Evolutionary conservation across 2,113 vertebrate genomes (phyloP).

Genomic region (Onychorhynchus coronatus): DNA sequence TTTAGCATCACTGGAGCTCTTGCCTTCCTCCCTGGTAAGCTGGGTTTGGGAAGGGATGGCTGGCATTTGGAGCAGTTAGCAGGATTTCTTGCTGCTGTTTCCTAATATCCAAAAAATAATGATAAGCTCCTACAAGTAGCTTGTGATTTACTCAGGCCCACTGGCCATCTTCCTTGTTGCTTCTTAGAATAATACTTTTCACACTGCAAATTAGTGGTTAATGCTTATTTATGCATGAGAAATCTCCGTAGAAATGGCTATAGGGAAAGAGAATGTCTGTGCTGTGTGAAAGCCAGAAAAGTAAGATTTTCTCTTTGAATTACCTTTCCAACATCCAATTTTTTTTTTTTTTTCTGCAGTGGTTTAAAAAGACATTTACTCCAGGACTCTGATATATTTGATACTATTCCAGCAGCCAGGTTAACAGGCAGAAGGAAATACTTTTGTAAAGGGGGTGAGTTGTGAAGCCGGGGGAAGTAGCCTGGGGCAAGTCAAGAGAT

Average conservation of each 20-base stretch:
- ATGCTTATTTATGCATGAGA: conserved; percentile 24
- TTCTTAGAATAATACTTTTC: not conserved
- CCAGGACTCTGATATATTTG: not conserved
- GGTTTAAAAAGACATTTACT: not conserved
- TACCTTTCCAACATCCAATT: not conserved
- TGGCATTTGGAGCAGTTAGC: not conserved
- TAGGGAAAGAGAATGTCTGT: not conserved
- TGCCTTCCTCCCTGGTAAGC: rapidly evolving
- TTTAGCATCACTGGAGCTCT: not conserved
- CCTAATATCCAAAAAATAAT: not conserved
- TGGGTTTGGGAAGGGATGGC: not conserved
- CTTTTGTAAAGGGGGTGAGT: not conserved
- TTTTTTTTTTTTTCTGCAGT: not conserved
- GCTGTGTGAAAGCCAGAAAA: not conserved
- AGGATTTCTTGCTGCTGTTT: not conserved
- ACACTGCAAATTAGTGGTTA: not conserved
- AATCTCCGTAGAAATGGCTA: not conserved
- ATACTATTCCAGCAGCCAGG: not conserved
- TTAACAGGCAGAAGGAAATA: not conserved
- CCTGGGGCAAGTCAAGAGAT: not conserved
- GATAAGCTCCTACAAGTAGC: not conserved
- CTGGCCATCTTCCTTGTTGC: conserved; percentile 45
- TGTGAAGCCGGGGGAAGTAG: not conserved
- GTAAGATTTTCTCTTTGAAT: not conserved
- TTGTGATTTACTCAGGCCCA: conserved; percentile 37